Evolutionary conservation across 2,113 vertebrate species (phyloP), one percentile per base, ranked within the genome.

Genomic region (Chionodraco myersi): DNA sequence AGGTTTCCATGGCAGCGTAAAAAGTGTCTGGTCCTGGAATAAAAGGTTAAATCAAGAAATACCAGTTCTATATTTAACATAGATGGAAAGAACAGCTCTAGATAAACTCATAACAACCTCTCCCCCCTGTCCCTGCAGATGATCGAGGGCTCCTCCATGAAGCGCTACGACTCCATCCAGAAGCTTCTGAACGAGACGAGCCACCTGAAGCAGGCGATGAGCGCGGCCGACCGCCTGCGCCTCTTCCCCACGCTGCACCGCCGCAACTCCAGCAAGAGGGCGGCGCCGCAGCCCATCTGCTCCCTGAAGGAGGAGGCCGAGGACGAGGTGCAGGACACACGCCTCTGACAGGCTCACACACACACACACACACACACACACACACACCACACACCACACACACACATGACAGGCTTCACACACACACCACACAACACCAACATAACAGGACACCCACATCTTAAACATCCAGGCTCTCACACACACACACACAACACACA

Each of bases 251-350:
- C 72, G 0, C 63, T 94, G 1, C 94, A 96, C 75, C 94, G 94
- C 54, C 94, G 97, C 34, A 96, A 95, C 92, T 99, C 98, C 57
- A 96, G 96, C 94, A 97, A 96, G 87, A 94, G 95, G 57, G 92
- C 93, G 48, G 84, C 95, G 4, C 90, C 89, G 0, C 90, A 63
- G 45, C 18, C 69, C 3, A 98, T 99, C 77, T 91, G 92, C 5
- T 95, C 98, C 14, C 92, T 99, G 82, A 95, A 96, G 54, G 98
- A 99, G 90, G 98, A 99, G 82, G 96, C 96, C 0, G 98, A 99
- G 83, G 98, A 99, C 52, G 97, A 99, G 5, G 95, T 3, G 2
- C 2, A 26, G 26, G 26, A 26, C 26, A 26, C 26, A 26, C 2
- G 26, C 26, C 26, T 26, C 26, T 26, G 3, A 26, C 26, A 21